Conservation (phyloP, 2,113 vertebrate genomes). For the Ariopsis seemanni region DNA sequence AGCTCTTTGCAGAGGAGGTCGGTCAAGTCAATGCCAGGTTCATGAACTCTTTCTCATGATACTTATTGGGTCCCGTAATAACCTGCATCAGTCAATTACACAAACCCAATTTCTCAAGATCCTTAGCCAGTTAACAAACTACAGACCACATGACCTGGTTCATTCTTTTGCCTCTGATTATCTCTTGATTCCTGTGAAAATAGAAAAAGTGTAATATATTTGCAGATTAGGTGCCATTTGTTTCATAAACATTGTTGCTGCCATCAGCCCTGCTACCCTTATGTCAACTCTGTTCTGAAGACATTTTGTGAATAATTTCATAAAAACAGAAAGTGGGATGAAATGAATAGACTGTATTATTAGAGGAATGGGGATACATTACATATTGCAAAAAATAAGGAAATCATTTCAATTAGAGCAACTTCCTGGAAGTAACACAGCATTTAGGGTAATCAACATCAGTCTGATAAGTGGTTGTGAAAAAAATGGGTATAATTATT, state of each 20-base stretch:
- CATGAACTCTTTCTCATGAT: neutral
- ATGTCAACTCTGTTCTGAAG: neutral
- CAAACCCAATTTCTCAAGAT: neutral
- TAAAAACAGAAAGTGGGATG: neutral
- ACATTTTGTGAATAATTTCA: neutral
- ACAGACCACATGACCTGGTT: neutral
- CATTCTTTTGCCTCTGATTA: neutral
- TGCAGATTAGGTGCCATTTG: neutral
- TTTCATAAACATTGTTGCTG: neutral
- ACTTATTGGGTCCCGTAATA: neutral
- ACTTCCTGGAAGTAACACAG: too few relatives aligned
- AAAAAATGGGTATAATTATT: neutral
- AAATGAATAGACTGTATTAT: neutral
- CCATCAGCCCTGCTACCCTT: neutral
- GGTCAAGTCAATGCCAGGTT: neutral
- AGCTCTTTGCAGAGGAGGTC: too few relatives aligned
- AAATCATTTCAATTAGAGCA: too few relatives aligned
- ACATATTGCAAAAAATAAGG: neutral
- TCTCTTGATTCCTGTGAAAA: neutral
- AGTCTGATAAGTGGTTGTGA: too few relatives aligned
- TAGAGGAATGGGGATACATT: neutral
- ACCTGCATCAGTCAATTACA: neutral
- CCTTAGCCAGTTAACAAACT: neutral
- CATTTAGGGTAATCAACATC: too few relatives aligned
- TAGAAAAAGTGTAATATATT: neutral